Conservation (phyloP, 2,113 vertebrate species). For the Erythrolamprus reginae region DNA sequence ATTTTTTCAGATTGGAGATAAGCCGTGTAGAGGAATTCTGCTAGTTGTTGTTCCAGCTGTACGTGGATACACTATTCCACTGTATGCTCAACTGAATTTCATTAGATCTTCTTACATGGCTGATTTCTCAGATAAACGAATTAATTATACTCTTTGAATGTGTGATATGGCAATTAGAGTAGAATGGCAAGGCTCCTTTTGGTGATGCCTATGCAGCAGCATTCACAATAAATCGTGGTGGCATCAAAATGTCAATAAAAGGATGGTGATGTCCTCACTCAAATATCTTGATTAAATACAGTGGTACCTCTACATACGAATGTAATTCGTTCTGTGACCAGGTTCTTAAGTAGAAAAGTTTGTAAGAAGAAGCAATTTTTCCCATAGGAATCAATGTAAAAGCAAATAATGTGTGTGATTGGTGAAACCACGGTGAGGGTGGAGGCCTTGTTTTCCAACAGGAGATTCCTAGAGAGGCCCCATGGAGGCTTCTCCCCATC, state of each 20-base stretch:
- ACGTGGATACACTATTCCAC: not conserved
- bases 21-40: not conserved
- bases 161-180: not conserved
- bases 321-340: no score
- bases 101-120: not conserved
- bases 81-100: not conserved
- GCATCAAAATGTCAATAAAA: not conserved
- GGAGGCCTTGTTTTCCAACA: no score
- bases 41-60: not conserved
- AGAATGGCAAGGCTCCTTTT: not conserved
- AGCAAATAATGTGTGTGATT: no score
- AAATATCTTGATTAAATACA: not conserved
- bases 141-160: not conserved
- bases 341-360: no score
- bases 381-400: no score
- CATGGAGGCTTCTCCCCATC: no score
- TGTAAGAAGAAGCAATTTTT: no score
- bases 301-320: no score
- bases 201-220: not conserved
- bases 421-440: no score
- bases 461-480: no score
- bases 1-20: not conserved
- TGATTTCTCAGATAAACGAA: not conserved
- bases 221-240: not conserved
- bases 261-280: not conserved